Evolutionary conservation across 1,140 invertebrate species (phyloP), one percentile per base, ranked within the genome.

Genomic region (Tribolium castaneum): DNA sequence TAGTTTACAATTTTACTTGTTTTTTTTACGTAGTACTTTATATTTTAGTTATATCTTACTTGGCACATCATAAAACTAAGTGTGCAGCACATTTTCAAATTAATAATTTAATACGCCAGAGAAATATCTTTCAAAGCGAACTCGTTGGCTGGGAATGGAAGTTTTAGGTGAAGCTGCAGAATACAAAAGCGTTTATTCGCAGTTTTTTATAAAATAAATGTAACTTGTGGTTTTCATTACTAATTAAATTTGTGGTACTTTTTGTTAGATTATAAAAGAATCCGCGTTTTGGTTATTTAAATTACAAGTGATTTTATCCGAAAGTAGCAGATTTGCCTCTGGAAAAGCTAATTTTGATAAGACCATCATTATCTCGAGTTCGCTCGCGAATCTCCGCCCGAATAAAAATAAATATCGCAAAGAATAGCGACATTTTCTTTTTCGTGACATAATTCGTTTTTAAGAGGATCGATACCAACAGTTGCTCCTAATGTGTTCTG

Each of bases 401-500:
- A 66, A 66, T 66, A 66, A 66, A 66, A 66, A 66, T 66, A 66
- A 66, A 66, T 66, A 66, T 66, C 39, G 39, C 56, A 19, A 25
- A 39, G 22, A 78, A 80, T 56, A 50, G 56, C 70, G 59, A 73
- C 80, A 80, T 81, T 79, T 80, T 79, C 78, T 78, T 80, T 76
- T 77, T 66, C 73, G 45, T 74, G 75, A 79, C 77, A 80, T 81
- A 82, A 83, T 83, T 83, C 82, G 80, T 80, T 83, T 81, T 82
- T 81, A 76, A 81, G 79, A 56, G 78, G 82, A 82, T 82, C 82
- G 82, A 82, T 82, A 78, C 78, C 77, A 82, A 78, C 82, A 82
- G 80, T 82, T 82, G 80, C 78, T 76, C 78, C 80, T 83, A 83
- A 83, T 83, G 82, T 83, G 82, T 83, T 78, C 80, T 80, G 59